Evolutionary conservation across 1,140 invertebrate genomes (phyloP).

Genomic region (Drosophila ambigua): DNA sequence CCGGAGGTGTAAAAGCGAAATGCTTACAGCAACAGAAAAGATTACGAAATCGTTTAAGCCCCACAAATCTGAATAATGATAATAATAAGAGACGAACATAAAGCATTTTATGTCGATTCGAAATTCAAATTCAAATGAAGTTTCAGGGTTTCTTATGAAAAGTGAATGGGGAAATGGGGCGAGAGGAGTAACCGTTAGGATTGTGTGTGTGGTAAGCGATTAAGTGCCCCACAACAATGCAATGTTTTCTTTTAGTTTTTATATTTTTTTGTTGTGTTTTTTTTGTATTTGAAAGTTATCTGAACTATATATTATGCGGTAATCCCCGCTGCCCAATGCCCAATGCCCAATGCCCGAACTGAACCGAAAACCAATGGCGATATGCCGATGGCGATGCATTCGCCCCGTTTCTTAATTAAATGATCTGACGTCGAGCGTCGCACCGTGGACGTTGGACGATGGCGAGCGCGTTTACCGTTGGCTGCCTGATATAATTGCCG

Average conservation of each 20-base stretch:
- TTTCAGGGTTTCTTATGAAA: slow-evolving; percentile 18
- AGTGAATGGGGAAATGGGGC: slow-evolving; percentile 44
- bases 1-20: slow-evolving; percentile 60
- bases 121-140: slow-evolving; percentile 57
- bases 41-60: slow-evolving; percentile 62
- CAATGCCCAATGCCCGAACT: not conserved
- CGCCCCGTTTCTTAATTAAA: slow-evolving; percentile 53
- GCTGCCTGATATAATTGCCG: slow-evolving; percentile 37
- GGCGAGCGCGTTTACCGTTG: slow-evolving; percentile 44
- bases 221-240: slow-evolving; percentile 55
- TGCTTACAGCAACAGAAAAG: slow-evolving; percentile 1
- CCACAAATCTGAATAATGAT: slow-evolving; percentile 46
- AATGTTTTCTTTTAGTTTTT: slow-evolving; percentile 38
- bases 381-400: slow-evolving; percentile 28
- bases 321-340: slow-evolving; percentile 7
- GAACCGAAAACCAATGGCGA: slow-evolving; percentile 6
- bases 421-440: slow-evolving; percentile 29
- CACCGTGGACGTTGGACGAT: slow-evolving; percentile 11
- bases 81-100: slow-evolving; percentile 46
- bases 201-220: slow-evolving; percentile 19
- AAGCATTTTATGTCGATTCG: slow-evolving; percentile 44
- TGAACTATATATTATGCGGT: slow-evolving; percentile 65
- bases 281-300: slow-evolving; percentile 58
- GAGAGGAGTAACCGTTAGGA: slow-evolving; percentile 52
- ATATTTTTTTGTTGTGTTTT: slow-evolving; percentile 10